These are phyloP conservation scores for Neosilurus hyrtlii DNA, from an alignment of 2,797 vertebrate species.

Conservation along the genomic window DNA sequence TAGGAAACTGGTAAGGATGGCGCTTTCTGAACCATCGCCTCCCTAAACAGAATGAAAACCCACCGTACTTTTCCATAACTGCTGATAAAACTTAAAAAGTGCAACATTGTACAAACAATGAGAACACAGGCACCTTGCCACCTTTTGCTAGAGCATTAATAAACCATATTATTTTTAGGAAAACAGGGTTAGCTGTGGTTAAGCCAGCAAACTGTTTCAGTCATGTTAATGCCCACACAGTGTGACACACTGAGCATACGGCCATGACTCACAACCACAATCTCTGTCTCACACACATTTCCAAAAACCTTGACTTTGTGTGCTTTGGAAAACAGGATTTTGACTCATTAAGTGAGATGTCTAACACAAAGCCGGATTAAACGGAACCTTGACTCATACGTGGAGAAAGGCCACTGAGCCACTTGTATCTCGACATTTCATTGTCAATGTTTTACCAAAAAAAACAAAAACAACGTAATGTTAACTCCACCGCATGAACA, in stretches of 20 bases:
- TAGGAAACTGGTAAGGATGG: not conserved
- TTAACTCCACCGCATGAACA: slow-evolving; percentile 7
- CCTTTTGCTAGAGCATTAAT: not conserved
- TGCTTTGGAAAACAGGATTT: slow-evolving; percentile 5
- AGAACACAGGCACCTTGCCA: not conserved
- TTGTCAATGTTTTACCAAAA: slow-evolving; percentile 32
- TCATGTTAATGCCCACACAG: slow-evolving; percentile 24
- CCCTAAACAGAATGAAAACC: not conserved
- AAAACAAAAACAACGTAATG: not conserved
- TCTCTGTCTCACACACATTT: not conserved
- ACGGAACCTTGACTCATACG: slow-evolving; percentile 28
- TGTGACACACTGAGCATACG: slow-evolving; percentile 15
- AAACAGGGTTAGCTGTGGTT: slow-evolving; percentile 8
- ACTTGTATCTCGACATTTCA: not conserved
- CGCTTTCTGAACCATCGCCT: not conserved
- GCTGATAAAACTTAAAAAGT: not conserved
- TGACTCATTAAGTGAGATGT: slow-evolving; percentile 32
- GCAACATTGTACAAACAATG: not conserved
- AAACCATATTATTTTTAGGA: slow-evolving; percentile 1
- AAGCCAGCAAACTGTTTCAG: slow-evolving; percentile 15
- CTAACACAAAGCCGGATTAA: slow-evolving; percentile 35
- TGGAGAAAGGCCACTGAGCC: slow-evolving; percentile 9
- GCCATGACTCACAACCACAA: slow-evolving; percentile 23
- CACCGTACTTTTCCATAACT: not conserved
- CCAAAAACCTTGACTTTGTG: slow-evolving; percentile 18